These are phyloP conservation scores for Fistularia tabacaria DNA, from an alignment of 2,797 vertebrate species.

Conservation along the genomic window DNA sequence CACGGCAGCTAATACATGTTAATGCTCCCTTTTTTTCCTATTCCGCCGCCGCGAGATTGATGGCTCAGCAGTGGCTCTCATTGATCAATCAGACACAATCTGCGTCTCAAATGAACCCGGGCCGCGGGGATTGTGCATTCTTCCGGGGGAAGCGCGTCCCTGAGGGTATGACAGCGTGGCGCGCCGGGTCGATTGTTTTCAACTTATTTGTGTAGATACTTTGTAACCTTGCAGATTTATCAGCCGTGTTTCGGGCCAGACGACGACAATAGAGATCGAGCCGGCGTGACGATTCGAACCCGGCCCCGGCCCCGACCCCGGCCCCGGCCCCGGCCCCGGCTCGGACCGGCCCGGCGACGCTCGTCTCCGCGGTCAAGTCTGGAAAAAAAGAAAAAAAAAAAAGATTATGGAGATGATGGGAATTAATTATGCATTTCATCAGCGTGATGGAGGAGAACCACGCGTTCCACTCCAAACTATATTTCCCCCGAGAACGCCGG, in stretches of 20 bases:
- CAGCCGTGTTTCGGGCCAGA: constrained; percentile 44
- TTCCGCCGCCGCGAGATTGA: constrained; percentile 70
- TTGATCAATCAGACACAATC: constrained; percentile 80
- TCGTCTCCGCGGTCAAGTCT: constrained; percentile 50
- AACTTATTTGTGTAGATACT: constrained; percentile 78
- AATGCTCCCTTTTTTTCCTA: constrained; percentile 67
- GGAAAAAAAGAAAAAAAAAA: constrained; percentile 13
- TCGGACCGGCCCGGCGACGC: constrained; percentile 31
- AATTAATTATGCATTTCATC: constrained; percentile 76
- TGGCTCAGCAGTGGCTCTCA: constrained; percentile 74
- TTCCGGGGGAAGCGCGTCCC: constrained; percentile 62
- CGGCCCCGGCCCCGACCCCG: neutral
- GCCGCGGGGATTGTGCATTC: constrained; percentile 71
- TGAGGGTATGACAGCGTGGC: constrained; percentile 62
- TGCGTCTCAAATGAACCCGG: constrained; percentile 74
- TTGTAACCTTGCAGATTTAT: constrained; percentile 73
- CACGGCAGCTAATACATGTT: constrained; percentile 73
- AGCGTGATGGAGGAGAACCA: constrained; percentile 63
- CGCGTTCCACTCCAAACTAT: constrained; percentile 59
- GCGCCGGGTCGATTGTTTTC: constrained; percentile 65
- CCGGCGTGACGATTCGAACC: neutral
- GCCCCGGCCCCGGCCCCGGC: constrained; percentile 10
- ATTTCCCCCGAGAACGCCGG: constrained; percentile 60
- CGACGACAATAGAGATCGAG: constrained; percentile 4
- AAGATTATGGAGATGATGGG: constrained; percentile 60